Conservation (phyloP, 1,140 invertebrate genomes). For the Telenomus remus region DNA sequence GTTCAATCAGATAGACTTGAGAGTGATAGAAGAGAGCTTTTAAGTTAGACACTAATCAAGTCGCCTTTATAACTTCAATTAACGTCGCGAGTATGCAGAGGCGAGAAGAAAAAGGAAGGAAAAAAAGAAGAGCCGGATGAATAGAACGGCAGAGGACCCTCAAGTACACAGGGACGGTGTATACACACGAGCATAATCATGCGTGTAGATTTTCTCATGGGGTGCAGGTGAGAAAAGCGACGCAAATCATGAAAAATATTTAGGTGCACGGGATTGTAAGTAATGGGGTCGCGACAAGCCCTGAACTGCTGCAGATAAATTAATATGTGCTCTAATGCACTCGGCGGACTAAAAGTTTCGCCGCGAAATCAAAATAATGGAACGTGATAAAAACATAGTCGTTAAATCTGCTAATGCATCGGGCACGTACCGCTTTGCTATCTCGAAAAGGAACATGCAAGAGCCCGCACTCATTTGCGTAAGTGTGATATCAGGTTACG, state of each 20-base stretch:
- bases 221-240: slow-evolving; percentile 26
- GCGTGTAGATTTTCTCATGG: slow-evolving; percentile 12
- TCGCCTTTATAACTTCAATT: slow-evolving; percentile 9
- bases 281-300: slow-evolving; percentile 51
- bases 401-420: slow-evolving; percentile 68
- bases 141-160: background rate
- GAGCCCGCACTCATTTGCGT: slow-evolving; percentile 43
- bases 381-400: slow-evolving; percentile 62
- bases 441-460: slow-evolving; percentile 50
- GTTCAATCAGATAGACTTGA: slow-evolving; percentile 23
- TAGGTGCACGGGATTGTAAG: slow-evolving; percentile 31
- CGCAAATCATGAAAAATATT: slow-evolving; percentile 44
- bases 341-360: slow-evolving; percentile 62
- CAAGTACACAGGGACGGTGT: slow-evolving; percentile 12
- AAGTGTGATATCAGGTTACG: slow-evolving; percentile 51
- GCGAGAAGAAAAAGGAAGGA: no score
- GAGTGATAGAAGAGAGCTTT: background rate
- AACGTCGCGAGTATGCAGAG: slow-evolving; percentile 8
- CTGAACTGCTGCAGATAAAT: slow-evolving; percentile 60
- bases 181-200: slow-evolving; percentile 28
- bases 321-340: slow-evolving; percentile 67
- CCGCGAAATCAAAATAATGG: slow-evolving; percentile 66
- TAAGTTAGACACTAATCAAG: slow-evolving; percentile 6
- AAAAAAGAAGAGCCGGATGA: background rate
- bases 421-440: slow-evolving; percentile 51